Evolutionary conservation across 2,797 vertebrate species (phyloP).

Genomic region (Clarias platycephalus): DNA sequence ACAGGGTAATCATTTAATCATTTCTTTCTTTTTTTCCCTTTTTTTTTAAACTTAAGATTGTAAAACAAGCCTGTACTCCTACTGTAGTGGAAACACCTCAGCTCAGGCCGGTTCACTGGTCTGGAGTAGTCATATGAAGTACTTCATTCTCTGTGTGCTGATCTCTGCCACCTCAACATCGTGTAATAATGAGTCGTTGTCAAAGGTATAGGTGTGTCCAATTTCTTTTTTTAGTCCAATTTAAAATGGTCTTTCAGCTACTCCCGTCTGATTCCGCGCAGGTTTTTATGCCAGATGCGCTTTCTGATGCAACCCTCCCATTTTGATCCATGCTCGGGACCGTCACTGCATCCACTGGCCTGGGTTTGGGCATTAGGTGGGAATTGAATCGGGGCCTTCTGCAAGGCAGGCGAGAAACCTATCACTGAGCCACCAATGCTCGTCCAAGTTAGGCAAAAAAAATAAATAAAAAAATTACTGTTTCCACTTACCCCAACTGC

Average conservation of each 20-base stretch:
- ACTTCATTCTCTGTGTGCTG: neutral
- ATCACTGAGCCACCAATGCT: too few relatives aligned
- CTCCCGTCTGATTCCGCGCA: too few relatives aligned
- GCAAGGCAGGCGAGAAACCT: too few relatives aligned
- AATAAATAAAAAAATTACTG: neutral
- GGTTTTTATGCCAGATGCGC: too few relatives aligned
- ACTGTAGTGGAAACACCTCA: slow-evolving; percentile 18
- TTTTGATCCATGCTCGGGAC: too few relatives aligned
- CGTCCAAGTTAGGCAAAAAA: too few relatives aligned
- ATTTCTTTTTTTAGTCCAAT: too few relatives aligned
- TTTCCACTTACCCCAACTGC: neutral
- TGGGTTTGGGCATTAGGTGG: too few relatives aligned
- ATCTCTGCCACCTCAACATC: slow-evolving; percentile 22
- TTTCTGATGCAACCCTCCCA: too few relatives aligned
- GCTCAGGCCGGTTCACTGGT: slow-evolving; percentile 14
- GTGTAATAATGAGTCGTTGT: neutral
- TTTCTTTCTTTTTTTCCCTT: too few relatives aligned
- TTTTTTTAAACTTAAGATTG: neutral
- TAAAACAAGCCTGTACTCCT: neutral
- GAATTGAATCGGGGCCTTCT: too few relatives aligned
- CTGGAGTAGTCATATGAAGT: neutral
- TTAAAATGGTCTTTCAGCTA: neutral
- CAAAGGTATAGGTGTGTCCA: neutral
- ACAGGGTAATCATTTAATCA: neutral
- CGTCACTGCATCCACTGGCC: too few relatives aligned